Evolutionary conservation across 2,113 vertebrate genomes (phyloP).

Genomic region (Podocnemis expansa): DNA sequence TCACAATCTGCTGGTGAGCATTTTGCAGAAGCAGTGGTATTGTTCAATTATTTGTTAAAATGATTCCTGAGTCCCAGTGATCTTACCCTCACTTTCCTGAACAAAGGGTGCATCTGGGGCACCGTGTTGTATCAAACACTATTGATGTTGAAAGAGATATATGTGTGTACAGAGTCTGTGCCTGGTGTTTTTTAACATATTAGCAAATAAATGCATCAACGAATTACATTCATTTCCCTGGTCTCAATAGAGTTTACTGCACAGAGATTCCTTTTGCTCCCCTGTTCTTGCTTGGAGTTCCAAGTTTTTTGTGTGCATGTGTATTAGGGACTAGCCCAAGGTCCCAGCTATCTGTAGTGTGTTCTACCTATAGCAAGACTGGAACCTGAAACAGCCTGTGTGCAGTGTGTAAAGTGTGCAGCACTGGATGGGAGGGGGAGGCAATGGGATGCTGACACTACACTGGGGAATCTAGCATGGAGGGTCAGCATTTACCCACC

Average conservation of each 20-base stretch:
- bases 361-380: neutral
- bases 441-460: accelerated
- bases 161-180: neutral
- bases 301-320: neutral
- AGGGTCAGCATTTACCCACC: accelerated
- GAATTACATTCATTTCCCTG: neutral
- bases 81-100: neutral
- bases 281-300: neutral
- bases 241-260: neutral
- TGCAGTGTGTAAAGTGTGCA: too few relatives aligned
- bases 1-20: constrained; percentile 8
- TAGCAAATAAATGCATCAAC: neutral
- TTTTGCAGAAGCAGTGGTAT: neutral
- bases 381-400: neutral
- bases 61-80: neutral
- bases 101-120: neutral
- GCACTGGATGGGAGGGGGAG: too few relatives aligned
- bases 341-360: neutral
- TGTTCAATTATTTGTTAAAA: neutral
- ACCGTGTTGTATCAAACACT: neutral
- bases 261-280: neutral
- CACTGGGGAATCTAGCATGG: neutral
- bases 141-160: neutral
- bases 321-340: accelerated
- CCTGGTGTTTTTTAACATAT: neutral